Conservation (phyloP, 2,113 vertebrate genomes). For the Clinocottus analis region DNA sequence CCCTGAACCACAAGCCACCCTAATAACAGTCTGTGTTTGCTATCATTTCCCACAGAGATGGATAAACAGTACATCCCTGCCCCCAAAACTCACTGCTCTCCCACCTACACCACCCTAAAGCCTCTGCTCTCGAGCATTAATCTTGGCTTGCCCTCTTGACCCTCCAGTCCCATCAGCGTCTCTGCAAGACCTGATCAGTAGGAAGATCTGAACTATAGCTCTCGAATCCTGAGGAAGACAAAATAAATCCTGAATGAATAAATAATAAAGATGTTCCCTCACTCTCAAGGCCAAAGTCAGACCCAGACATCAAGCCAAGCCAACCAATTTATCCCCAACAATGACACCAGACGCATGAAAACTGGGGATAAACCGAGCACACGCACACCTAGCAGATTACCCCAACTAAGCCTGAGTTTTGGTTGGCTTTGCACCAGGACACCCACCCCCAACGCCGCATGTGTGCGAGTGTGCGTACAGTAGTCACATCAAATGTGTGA, state of each 20-base stretch:
- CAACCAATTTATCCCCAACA: slow-evolving; percentile 19
- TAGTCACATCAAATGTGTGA: slow-evolving; percentile 45
- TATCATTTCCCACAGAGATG: slow-evolving; percentile 25
- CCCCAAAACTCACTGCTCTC: slow-evolving; percentile 40
- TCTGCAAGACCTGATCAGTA: neutral
- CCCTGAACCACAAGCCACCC: slow-evolving; percentile 32
- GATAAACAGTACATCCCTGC: slow-evolving; percentile 25
- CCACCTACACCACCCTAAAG: slow-evolving; percentile 4
- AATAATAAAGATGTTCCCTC: neutral
- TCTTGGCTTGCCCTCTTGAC: slow-evolving; percentile 49
- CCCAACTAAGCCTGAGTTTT: slow-evolving; percentile 53
- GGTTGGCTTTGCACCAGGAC: slow-evolving; percentile 40
- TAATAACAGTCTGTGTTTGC: slow-evolving; percentile 10
- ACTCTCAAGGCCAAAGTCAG: neutral
- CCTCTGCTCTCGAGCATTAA: slow-evolving; percentile 31
- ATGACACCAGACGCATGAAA: slow-evolving; percentile 23
- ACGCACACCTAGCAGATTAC: slow-evolving; percentile 61
- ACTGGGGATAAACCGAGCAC: slow-evolving; percentile 34
- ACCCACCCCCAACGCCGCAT: slow-evolving; percentile 1
- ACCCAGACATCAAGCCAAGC: slow-evolving; percentile 17
- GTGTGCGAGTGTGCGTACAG: slow-evolving; percentile 20
- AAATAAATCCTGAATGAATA: neutral
- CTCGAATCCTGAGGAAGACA: neutral
- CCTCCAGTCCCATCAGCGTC: neutral
- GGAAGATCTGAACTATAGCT: neutral